Conservation (phyloP, 2,888 invertebrate species). For the Epinotia demarniana region DNA sequence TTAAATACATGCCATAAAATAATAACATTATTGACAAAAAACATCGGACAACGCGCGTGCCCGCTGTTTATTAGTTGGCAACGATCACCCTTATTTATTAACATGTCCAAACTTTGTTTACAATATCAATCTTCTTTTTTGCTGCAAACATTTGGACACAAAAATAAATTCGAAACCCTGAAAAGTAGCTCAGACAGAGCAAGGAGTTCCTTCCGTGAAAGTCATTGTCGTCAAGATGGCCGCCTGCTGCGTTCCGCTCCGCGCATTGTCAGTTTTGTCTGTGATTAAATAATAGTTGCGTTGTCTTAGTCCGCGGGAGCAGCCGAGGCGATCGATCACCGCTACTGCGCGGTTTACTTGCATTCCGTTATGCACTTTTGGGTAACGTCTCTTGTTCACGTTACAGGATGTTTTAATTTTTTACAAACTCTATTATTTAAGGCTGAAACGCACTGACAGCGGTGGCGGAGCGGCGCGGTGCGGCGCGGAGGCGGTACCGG, state of each 20-base stretch:
- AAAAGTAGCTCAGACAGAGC: constrained; percentile 34
- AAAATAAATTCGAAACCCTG: constrained; percentile 35
- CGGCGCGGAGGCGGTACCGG: no score
- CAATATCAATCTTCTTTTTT: constrained; percentile 30
- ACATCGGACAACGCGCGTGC: not conserved
- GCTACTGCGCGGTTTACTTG: constrained; percentile 45
- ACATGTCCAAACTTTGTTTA: constrained; percentile 23
- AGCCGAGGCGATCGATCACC: constrained; percentile 41
- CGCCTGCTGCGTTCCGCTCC: constrained; percentile 37
- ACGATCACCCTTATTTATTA: constrained; percentile 7
- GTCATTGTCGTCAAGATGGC: constrained; percentile 39
- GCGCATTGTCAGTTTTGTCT: constrained; percentile 33
- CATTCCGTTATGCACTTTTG: constrained; percentile 52
- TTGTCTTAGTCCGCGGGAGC: constrained; percentile 35
- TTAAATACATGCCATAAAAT: no score
- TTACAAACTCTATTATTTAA: not conserved
- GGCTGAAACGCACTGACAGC: no score
- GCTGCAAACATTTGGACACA: constrained; percentile 28
- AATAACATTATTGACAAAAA: not conserved
- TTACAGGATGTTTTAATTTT: constrained; percentile 48
- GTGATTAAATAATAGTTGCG: constrained; percentile 35
- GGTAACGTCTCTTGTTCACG: constrained; percentile 38
- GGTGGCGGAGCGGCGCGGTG: no score
- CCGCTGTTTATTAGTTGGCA: not conserved
- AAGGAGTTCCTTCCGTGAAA: constrained; percentile 40